phyloP scores from a whole-genome alignment of 2,888 invertebrate genomes.

The Hanleya hanleyi region DNA sequence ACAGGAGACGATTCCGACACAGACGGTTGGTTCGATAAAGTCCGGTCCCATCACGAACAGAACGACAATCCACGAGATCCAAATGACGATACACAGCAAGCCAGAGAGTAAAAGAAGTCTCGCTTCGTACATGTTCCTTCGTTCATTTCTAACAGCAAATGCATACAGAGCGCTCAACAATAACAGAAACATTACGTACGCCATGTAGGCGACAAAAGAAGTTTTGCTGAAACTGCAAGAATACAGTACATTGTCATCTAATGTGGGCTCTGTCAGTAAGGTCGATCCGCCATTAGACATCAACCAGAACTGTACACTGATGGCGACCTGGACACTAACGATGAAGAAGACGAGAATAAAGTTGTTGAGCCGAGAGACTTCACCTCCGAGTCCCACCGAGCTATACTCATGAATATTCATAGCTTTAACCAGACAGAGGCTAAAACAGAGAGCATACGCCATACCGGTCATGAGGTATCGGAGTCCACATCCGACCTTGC shows the following conservation, averaged over 20 bases:
- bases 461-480: constrained; percentile 73
- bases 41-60: constrained; percentile 54
- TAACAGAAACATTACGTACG: constrained; percentile 88
- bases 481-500: constrained; percentile 71
- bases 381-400: constrained; percentile 85
- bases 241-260: constrained; percentile 69
- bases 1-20: constrained; percentile 89
- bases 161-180: constrained; percentile 88
- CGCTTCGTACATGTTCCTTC: constrained; percentile 94
- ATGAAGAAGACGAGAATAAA: constrained; percentile 89
- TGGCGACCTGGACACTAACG: constrained; percentile 81
- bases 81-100: constrained; percentile 86
- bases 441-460: constrained; percentile 85
- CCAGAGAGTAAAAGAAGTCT: constrained; percentile 91
- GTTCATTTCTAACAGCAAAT: constrained; percentile 85
- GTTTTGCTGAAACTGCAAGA: constrained; percentile 52
- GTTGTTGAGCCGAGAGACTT: constrained; percentile 83
- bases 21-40: constrained; percentile 80
- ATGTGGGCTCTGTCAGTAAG: constrained; percentile 1
- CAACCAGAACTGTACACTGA: constrained; percentile 71
- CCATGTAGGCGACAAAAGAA: constrained; percentile 80
- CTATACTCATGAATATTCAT: constrained; percentile 93
- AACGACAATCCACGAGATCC: constrained; percentile 79
- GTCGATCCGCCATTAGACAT: constrained; percentile 50
- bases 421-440: constrained; percentile 92